Evolutionary conservation across 2,888 invertebrate species (phyloP), one percentile per base, ranked within the genome.

Genomic region (Tridacna gigas): DNA sequence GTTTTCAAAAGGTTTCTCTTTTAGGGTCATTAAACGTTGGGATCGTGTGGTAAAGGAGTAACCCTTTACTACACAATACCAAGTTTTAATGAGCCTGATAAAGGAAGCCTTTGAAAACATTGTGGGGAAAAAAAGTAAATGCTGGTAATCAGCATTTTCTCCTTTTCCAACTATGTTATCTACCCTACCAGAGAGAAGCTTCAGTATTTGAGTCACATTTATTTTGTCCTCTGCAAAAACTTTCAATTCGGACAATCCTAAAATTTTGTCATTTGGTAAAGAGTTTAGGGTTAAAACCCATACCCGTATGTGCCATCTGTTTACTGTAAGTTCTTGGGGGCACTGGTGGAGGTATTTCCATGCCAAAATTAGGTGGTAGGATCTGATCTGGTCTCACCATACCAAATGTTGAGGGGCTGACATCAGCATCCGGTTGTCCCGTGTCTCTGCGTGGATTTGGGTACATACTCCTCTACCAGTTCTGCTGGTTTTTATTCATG

Each of bases 311-410:
- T 22, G 51, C 4, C 25, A 25, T 18, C 3, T 71, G 48, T 51
- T 25, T 48, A 51, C 26, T 71, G 71, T 71, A 71, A 51, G 71
- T 71, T 22, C 71, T 71, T 4, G 71, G 71, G n/a, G 71, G 71
- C 22, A 71, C 71, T 20, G 71, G 71, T 20, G 71, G 71, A 0
- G 71, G 71, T 11, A 45, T 45, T 25, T 71, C 71, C 26, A 26
- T 13, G 22, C 71, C 51, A 71, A 51, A 48, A 13, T 51, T 51
- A 7, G 47, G 12, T 13, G 25, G 71, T 20, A 37, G 12, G 51
- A 15, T 71, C 9, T 25, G 51, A n/a, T 71, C 51, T 25, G 71
- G 71, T 51, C 51, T 71, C 26, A 25, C 71, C 71, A 71, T 71
- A 13, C 71, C 71, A 51, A 48, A 48, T 51, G 45, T 12, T 5